These are phyloP conservation scores for Urocynchramus pylzowi DNA, from an alignment of 2,113 vertebrate species.

Conservation along the genomic window DNA sequence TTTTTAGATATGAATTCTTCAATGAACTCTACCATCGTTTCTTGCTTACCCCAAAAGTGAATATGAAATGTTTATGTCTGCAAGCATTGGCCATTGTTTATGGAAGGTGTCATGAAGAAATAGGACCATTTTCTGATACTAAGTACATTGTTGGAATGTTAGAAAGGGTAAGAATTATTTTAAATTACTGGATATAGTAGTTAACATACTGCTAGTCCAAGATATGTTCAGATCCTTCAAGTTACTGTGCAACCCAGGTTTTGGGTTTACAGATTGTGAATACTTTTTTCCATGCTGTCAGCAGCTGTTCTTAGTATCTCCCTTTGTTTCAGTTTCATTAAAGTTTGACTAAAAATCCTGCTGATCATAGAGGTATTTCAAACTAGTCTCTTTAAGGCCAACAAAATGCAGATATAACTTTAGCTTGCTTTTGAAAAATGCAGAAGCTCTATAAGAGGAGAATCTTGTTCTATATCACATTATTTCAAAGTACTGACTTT, in stretches of 20 bases:
- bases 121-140: constrained; percentile 93
- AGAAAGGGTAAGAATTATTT: constrained; percentile 83
- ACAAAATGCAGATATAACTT: neutral
- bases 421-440: neutral
- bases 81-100: constrained; percentile 97
- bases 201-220: neutral
- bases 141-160: constrained; percentile 98
- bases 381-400: neutral
- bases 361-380: neutral
- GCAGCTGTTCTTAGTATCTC: neutral
- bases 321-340: neutral
- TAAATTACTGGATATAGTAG: neutral
- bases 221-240: neutral
- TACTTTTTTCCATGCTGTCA: neutral
- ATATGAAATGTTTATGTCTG: constrained; percentile 98
- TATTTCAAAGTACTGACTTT: neutral
- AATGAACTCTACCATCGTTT: constrained; percentile 99
- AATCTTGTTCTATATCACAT: neutral
- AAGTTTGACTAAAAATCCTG: neutral
- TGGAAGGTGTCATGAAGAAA: constrained; percentile 93
- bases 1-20: constrained; percentile 94
- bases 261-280: neutral
- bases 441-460: neutral
- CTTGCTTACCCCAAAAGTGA: constrained; percentile 95
- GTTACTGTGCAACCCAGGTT: neutral